Evolutionary conservation across 2,113 vertebrate genomes (phyloP), one percentile per base, ranked within the genome.

Genomic region (Narcine bancroftii): DNA sequence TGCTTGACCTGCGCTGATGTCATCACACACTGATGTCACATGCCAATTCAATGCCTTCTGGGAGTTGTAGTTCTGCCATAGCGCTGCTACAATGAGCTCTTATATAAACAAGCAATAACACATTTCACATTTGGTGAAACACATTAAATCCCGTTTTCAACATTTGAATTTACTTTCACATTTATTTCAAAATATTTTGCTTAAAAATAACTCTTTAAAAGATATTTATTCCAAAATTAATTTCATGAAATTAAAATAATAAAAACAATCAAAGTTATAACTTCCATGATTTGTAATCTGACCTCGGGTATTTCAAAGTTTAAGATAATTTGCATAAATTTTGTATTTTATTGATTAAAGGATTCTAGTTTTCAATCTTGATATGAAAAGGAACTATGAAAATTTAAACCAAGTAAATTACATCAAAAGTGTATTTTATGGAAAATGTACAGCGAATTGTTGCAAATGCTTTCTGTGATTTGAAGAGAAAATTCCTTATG

Each of bases 401-500:
- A 26, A 11, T 89, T 89, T 89, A 66, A 66, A 89, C 10, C 24
- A 6, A 89, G 7, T 45, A 10, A 36, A 89, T 66, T 24, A 42
- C 45, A 66, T 47, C 63, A 29, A 39, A 69, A 69, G 26, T 89
- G 39, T 3, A 63, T 69, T 42, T 63, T 45, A 2, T 66, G 39
- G 69, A 33, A 7, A 63, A 91, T 3, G 33, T n/a, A 53, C 42
- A 69, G 21, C 3, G 21, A 47, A 39, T 17, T 69, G 65, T 91
- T 65, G 47, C 63, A 69, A 91, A 91, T 4, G 26, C 71, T 69
- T 87, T 69, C 63, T 69, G 42, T 69, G 69, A 29, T 33, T 21
- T 91, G 63, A 91, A 69, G 65, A 15, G 63, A 71, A 69, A 91
- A 91, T 71, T 42, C 89, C 66, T 91, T 69, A 69, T 33, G 63